Evolutionary conservation across 2,797 vertebrate species (phyloP).

Genomic region (Pangasius larnaudii): DNA sequence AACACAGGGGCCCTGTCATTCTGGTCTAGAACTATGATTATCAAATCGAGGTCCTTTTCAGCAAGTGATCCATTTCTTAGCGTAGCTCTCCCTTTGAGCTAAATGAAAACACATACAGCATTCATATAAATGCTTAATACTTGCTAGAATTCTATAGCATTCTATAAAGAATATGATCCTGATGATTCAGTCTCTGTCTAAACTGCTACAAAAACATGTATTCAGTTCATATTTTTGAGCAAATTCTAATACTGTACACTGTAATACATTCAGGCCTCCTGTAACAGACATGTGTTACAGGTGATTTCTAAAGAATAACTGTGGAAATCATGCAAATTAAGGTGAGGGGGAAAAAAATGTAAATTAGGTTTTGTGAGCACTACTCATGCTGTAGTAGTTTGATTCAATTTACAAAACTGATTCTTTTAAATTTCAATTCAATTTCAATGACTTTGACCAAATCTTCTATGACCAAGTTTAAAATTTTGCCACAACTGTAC

Average conservation of each 20-base stretch:
- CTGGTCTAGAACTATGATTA: conserved; percentile 79
- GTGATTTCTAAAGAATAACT: not conserved
- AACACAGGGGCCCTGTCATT: conserved; percentile 88
- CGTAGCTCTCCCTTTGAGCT: conserved; percentile 76
- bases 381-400: not conserved
- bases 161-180: not conserved
- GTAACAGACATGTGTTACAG: not conserved
- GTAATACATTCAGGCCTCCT: not conserved
- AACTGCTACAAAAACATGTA: not conserved
- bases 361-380: not conserved
- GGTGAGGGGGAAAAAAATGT: not conserved
- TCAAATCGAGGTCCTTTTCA: conserved; percentile 73
- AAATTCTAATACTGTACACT: not conserved
- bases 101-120: conserved; percentile 52
- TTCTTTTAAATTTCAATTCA: not conserved
- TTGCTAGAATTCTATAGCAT: not conserved
- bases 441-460: not conserved
- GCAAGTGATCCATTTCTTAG: not conserved
- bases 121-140: not conserved
- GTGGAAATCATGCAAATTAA: not conserved
- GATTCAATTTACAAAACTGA: not conserved
- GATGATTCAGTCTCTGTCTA: not conserved
- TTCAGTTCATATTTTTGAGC: not conserved
- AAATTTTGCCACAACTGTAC: not conserved
- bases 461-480: not conserved